Evolutionary conservation across 2,113 vertebrate genomes (phyloP).

Genomic region (Corvus moneduloides): DNA sequence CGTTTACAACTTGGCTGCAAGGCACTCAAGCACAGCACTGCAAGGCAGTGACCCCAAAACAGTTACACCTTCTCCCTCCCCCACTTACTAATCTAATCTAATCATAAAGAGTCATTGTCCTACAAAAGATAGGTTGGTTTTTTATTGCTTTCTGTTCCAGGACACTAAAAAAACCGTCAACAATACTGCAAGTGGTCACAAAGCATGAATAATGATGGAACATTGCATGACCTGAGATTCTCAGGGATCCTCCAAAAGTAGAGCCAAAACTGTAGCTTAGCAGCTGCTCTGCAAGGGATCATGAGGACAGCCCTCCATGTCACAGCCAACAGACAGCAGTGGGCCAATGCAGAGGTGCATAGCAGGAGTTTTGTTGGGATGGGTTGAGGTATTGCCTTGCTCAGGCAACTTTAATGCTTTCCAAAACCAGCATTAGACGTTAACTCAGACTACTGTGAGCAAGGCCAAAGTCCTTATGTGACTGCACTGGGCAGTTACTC

Average conservation of each 20-base stretch:
- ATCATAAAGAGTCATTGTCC: conserved; percentile 44
- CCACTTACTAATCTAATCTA: background rate
- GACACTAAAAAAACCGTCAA: conserved; percentile 31
- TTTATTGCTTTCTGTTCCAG: conserved; percentile 46
- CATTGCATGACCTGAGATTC: conserved; percentile 18
- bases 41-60: background rate
- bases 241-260: conserved; percentile 28
- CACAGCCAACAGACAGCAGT: background rate
- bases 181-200: conserved; percentile 45
- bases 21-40: background rate
- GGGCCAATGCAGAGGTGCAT: background rate
- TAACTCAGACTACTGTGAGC: background rate
- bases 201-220: conserved; percentile 47
- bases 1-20: background rate
- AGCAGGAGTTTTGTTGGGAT: background rate
- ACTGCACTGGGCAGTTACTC: background rate
- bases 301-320: background rate
- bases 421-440: background rate
- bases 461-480: background rate
- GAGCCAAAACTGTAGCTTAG: conserved; percentile 1
- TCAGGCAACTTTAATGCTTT: background rate
- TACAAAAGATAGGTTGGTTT: conserved; percentile 7
- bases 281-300: conserved; percentile 17
- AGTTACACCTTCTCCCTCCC: background rate
- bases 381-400: background rate